Percentiles rank a stretch among this genome's conserved stretches.
phyloP scores from a whole-genome alignment of 1,140 invertebrate genomes.

The Drosophila sp. region DNA sequence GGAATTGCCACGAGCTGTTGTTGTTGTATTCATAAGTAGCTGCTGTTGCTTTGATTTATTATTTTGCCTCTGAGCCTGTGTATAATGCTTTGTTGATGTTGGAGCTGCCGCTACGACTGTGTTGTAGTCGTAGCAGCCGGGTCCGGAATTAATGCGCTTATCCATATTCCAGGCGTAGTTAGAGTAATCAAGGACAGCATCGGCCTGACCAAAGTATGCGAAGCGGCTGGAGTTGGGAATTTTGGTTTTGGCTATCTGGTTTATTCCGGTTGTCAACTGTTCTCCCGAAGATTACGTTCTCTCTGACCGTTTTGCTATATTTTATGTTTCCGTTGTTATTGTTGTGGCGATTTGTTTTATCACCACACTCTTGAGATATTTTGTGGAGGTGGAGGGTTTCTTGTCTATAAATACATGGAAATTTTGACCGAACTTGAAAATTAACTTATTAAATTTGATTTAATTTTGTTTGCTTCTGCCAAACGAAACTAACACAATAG shows the following conservation, averaged over 20 bases:
- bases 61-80: background rate
- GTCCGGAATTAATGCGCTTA: conserved; percentile 19
- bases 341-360: conserved; percentile 11
- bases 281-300: conserved; percentile 13
- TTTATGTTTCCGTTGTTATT: background rate
- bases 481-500: conserved; percentile 28
- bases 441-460: conserved; percentile 6
- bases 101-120: conserved; percentile 14
- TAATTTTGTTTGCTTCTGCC: conserved; percentile 19
- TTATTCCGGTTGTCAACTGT: conserved; percentile 11
- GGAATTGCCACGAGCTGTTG: conserved; percentile 24
- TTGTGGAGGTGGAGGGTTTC: conserved; percentile 11
- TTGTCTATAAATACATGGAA: conserved; percentile 38
- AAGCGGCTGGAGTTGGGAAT: conserved; percentile 4
- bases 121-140: conserved; percentile 14
- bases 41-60: conserved; percentile 7
- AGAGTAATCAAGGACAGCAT: conserved; percentile 11
- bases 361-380: conserved; percentile 1
- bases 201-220: conserved; percentile 16
- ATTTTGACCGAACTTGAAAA: conserved; percentile 34
- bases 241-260: conserved; percentile 4
- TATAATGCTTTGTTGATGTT: background rate
- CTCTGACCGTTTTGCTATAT: background rate
- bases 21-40: conserved; percentile 6
- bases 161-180: conserved; percentile 30